Evolutionary conservation across 2,888 invertebrate genomes (phyloP), one percentile per base, ranked within the genome.

Genomic region (Neoaliturus tenellus): DNA sequence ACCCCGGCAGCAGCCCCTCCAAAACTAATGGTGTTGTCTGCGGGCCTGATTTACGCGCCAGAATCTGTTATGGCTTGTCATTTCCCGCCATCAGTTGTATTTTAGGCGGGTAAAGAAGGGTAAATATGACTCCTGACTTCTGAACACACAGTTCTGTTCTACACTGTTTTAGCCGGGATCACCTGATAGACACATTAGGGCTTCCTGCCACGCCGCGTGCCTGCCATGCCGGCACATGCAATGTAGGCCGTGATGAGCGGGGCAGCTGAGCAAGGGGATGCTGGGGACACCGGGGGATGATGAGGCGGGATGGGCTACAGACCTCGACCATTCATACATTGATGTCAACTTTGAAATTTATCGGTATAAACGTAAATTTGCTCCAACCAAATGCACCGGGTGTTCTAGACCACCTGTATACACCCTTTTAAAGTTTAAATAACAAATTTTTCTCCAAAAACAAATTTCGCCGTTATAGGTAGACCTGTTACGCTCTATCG

Each of bases 61-160:
- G 71, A 71, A 71, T 62, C 25, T 35, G 75, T 75, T 75, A 75
- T 48, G 75, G 75, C 67, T 75, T 75, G 75, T 44, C 75, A 71
- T 39, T 71, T 71, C 39, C 35, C 41, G 71, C 41, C 71, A 48
- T 44, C 75, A 14, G 75, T 48, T 75, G 44, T 39, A 41, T 75
- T 44, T 75, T 75, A 44, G 41, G 48, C 28, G 44, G 44, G 14
- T 48, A 75, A 75, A 48, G 48, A 75, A 28, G 75, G 75, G 75
- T 23, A 48, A 75, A 75, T 75, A 75, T 75, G 75, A 75, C 75
- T 35, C 75, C 5, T 17, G 62, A 31, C 51, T 51, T n/a, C n/a
- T n/a, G n/a, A n/a, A n/a, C n/a, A n/a, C n/a, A n/a, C n/a, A n/a
- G n/a, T n/a, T n/a, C n/a, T n/a, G n/a, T n/a, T n/a, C n/a, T n/a